Base-by-base conservation (phyloP, 2,113 vertebrate genomes). In the Heptranchias perlo region DNA sequence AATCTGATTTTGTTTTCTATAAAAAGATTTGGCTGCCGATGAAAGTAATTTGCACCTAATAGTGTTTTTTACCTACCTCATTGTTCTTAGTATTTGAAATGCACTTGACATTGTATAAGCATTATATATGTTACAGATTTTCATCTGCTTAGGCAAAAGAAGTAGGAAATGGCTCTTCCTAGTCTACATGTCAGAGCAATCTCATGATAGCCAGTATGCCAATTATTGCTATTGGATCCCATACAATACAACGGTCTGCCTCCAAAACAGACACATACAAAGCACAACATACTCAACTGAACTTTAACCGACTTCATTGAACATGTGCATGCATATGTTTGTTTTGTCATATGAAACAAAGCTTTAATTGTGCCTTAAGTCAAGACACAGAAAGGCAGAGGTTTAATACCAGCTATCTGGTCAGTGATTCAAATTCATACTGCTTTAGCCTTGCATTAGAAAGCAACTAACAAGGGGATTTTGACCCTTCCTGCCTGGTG, bases 81-180 rank as follows among this genome's bases (percentile, higher is more conserved):
- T 95, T 73, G 65, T 95, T 73, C 65, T 35, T 52, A 14, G 39
- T 49, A 95, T 52, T 95, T 95, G 94, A 95, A 95, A 73, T 95
- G 47, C 47, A 69, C n/a, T 69, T 95, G 23, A 95, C 65, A 95
- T 52, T 47, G 64, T 69, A 13, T 67, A 11, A 16, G 28, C 65
- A 52, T 91, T 91, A 69, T 69, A 47, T 69, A 69, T 47, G 21
- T 95, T 52, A 95, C 65, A 69, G 58, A 64, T 93, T 18, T 62
- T 93, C 62, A 93, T 64, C 58, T 39, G n/a, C 64, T 44, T 39
- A 21, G 91, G 44, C 44, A 95, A 95, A 69, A 69, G 25, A 49
- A 52, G 11, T 31, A 47, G 65, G 64, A 69, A 47, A 69, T 28
- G 39, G 64, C 93, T 95, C 47, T 69, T 95, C 44, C 94, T 73